Conservation (phyloP, 2,797 vertebrate species). For the Aldrovandia affinis region DNA sequence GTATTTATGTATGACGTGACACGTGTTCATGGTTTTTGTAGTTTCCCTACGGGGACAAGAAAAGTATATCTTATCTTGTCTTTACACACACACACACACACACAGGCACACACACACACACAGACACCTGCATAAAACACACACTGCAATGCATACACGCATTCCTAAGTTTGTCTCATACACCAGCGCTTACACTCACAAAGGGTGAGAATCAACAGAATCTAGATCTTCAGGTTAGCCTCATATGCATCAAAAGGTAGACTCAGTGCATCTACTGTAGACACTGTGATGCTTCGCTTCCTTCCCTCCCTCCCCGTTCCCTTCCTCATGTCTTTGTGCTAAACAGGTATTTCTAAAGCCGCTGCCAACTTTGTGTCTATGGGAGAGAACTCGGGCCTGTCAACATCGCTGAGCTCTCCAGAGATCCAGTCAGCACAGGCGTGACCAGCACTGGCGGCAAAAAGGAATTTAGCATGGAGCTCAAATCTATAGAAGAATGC, state of each 20-base stretch:
- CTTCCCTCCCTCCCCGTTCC: slow-evolving; percentile 11
- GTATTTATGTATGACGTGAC: too few species aligned
- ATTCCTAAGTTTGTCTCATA: background rate
- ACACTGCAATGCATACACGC: background rate
- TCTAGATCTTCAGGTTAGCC: background rate
- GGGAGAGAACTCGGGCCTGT: slow-evolving; percentile 25
- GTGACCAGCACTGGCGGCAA: slow-evolving; percentile 7
- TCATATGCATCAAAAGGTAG: background rate
- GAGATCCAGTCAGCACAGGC: background rate
- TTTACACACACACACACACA: slow-evolving; percentile 28
- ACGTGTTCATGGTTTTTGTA: too few species aligned
- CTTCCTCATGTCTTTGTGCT: slow-evolving; percentile 29
- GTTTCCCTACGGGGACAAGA: too few species aligned
- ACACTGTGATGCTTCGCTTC: background rate
- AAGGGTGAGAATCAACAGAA: background rate
- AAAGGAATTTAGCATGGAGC: slow-evolving; percentile 14
- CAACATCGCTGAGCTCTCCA: background rate
- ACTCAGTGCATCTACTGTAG: background rate
- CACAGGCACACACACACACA: background rate
- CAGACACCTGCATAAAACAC: background rate
- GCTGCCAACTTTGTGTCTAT: slow-evolving; percentile 33
- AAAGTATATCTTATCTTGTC: too few species aligned
- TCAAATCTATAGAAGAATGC: background rate
- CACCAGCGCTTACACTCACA: background rate
- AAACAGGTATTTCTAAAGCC: slow-evolving; percentile 41